A percentile compares a stretch with the other conserved stretches of the same genome.
Conservation (phyloP, 2,797 vertebrate genomes). For the Brotula barbata region DNA sequence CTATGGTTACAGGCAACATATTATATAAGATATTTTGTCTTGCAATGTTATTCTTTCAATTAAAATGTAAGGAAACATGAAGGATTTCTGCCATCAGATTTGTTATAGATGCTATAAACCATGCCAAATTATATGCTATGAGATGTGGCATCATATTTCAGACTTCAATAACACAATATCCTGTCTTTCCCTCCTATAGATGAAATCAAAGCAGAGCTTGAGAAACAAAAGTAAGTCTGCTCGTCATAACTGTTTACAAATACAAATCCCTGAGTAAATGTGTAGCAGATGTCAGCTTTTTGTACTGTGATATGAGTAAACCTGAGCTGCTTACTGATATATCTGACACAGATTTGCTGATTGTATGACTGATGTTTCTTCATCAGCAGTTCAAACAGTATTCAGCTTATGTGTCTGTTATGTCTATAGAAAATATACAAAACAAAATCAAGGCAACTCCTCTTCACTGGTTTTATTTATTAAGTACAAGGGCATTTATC, state of each 20-base stretch:
- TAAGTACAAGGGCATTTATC: too few species aligned
- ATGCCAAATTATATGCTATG: not conserved
- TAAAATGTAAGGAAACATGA: not conserved
- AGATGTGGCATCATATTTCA: constrained; percentile 29
- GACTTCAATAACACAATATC: constrained; percentile 23
- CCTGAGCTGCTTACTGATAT: constrained; percentile 5
- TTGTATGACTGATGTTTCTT: constrained; percentile 13
- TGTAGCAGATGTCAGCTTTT: not conserved
- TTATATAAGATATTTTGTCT: not conserved
- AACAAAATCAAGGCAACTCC: too few species aligned
- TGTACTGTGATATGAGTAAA: not conserved
- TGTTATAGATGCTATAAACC: not conserved
- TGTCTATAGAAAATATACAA: too few species aligned
- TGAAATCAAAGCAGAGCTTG: constrained; percentile 96
- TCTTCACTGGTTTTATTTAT: too few species aligned
- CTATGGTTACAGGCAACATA: not conserved
- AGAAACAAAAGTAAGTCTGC: constrained; percentile 90
- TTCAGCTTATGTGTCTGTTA: constrained; percentile 5
- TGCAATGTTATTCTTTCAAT: too few species aligned
- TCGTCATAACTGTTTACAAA: not conserved
- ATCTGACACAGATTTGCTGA: constrained; percentile 21
- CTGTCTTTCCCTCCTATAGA: constrained; percentile 77
- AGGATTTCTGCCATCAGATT: not conserved
- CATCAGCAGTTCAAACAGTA: constrained; percentile 7
- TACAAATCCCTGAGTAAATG: constrained; percentile 3